Evolutionary conservation across 2,888 invertebrate genomes (phyloP).

Genomic region (Dilophus febrilis): DNA sequence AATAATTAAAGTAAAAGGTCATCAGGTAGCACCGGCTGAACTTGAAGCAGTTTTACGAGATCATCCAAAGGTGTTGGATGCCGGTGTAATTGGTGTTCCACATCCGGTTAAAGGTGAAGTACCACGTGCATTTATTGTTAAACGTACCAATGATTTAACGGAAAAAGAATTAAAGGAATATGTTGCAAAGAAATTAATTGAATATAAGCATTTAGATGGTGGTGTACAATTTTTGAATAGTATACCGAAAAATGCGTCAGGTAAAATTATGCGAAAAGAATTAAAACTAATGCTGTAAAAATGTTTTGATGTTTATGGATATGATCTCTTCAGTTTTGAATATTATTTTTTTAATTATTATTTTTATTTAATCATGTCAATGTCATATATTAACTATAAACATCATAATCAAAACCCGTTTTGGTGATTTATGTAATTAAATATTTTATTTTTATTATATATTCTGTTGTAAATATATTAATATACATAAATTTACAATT

Average conservation of each 20-base stretch:
- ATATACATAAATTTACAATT: no score
- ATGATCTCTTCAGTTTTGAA: no score
- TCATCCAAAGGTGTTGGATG: conserved; percentile 53
- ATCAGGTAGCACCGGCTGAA: conserved; percentile 78
- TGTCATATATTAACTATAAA: no score
- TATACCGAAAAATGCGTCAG: conserved; percentile 60
- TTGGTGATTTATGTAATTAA: no score
- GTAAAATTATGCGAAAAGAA: conserved; percentile 54
- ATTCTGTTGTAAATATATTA: no score
- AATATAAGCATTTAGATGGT: conserved; percentile 56
- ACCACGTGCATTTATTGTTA: conserved; percentile 56
- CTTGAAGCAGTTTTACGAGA: conserved; percentile 39
- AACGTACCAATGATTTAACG: conserved; percentile 31
- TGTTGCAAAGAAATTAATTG: conserved; percentile 48
- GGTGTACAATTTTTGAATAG: conserved; percentile 44
- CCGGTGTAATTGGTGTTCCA: conserved; percentile 65
- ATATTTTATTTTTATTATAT: no score
- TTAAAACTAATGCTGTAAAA: conserved; percentile 28
- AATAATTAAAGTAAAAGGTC: conserved; percentile 62
- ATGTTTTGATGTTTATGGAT: no score
- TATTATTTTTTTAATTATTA: no score
- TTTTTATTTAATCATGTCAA: no score
- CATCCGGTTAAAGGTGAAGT: conserved; percentile 51
- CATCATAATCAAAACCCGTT: no score
- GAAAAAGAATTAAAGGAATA: conserved; percentile 41